Base-by-base conservation (phyloP, 2,113 vertebrate genomes). In the Tachycineta bicolor region DNA sequence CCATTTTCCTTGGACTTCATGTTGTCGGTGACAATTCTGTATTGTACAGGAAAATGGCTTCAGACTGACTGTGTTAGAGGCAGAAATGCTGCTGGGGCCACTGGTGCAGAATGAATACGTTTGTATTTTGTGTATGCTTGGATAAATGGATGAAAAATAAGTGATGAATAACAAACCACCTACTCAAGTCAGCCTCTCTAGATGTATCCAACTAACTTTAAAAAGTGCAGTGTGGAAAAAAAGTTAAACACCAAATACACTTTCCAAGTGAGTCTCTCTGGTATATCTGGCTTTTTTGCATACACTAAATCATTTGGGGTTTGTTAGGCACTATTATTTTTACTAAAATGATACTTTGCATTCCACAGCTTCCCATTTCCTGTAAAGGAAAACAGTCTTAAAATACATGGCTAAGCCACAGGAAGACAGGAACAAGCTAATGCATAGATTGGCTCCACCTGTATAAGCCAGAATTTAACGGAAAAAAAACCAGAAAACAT, bases 311-410 rank as follows among this genome's bases (percentile, higher is more conserved):
- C 86, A 96, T 91, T 96, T 64, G 59, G 69, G 29, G 43, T 95
- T 97, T 93, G 89, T 95, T 95, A 94, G 84, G 92, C 87, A 85
- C 83, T 71, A 88, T 94, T 96, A 96, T 97, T 96, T 96, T 93
- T 92, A 93, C 84, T 82, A 64, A 92, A 94, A 92, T 77, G 43
- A 93, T 96, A 91, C 65, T 96, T 96, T 94, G 67, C 93, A 96
- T 97, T 97, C 92, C 95, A 92, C 81, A 93, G 65, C 80, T 96
- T 97, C 91, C 74, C 53, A 10, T 92, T 97, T 96, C 92, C 96
- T 96, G 73, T 81, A 88, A 93, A 96, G 91, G 81, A 93, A 93
- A 91, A 88, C 23, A 77, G 93, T 95, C 89, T 97, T 97, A 95
- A 97, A 97, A 97, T 95, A 96, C n/a, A 91, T 59, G 80, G 68